Conservation (phyloP, 2,888 invertebrate genomes). For the Gnatocerus cornutus region DNA sequence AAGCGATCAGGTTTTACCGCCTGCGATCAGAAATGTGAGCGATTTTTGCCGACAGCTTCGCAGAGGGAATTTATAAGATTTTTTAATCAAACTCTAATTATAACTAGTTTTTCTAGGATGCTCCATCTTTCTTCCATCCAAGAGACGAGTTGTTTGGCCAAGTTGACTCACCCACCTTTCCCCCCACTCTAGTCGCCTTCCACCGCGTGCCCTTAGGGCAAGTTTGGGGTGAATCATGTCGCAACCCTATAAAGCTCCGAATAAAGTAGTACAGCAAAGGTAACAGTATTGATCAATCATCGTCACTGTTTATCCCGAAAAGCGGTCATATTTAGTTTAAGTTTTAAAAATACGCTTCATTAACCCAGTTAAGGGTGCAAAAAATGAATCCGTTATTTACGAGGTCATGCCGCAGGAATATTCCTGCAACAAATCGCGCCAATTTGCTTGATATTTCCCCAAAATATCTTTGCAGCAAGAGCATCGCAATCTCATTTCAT, state of each 20-base stretch:
- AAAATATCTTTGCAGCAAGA: constrained; percentile 46
- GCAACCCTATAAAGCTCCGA: background rate
- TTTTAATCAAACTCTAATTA: background rate
- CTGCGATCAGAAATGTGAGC: background rate
- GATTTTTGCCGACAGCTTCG: background rate
- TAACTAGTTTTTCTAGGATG: no score
- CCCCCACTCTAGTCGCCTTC: no score
- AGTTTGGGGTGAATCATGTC: constrained; percentile 6
- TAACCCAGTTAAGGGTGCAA: constrained; percentile 9
- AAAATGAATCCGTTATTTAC: constrained; percentile 14
- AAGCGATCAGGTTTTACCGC: constrained; percentile 1
- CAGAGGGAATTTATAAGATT: background rate
- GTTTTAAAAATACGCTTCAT: constrained; percentile 2
- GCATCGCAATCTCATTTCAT: constrained; percentile 54
- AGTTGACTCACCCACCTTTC: no score
- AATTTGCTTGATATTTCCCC: constrained; percentile 56
- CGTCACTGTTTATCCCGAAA: background rate
- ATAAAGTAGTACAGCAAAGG: background rate
- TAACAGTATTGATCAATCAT: constrained; percentile 8
- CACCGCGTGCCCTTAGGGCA: background rate
- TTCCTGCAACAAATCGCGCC: constrained; percentile 58
- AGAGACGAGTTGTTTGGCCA: no score
- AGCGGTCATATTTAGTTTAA: background rate
- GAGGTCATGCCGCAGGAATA: constrained; percentile 24
- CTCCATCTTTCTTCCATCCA: no score